These are phyloP conservation scores for Enteromius radiatus DNA, from an alignment of 2,797 vertebrate genomes.

Conservation along the genomic window DNA sequence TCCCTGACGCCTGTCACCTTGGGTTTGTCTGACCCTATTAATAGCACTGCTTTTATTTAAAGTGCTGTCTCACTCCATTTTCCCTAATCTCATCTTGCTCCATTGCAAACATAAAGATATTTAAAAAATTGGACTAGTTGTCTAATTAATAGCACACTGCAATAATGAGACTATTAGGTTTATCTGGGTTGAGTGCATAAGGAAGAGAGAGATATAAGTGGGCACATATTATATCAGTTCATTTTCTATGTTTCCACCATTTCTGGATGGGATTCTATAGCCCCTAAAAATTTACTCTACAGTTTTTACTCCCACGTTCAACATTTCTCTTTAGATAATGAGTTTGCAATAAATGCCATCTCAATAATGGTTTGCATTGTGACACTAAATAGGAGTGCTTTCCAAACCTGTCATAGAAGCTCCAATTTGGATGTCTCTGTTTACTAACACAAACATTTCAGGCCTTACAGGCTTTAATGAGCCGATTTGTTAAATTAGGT, in stretches of 20 bases:
- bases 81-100: constrained; percentile 23
- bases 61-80: constrained; percentile 23
- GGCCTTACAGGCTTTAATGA: not conserved
- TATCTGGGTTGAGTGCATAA: not conserved
- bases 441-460: not conserved
- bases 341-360: not conserved
- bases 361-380: not conserved
- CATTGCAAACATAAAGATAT: constrained; percentile 5
- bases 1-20: constrained; percentile 57
- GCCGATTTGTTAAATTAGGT: not conserved
- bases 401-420: not conserved
- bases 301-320: not conserved
- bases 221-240: not conserved
- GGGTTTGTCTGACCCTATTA: constrained; percentile 57
- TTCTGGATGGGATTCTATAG: not conserved
- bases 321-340: not conserved
- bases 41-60: constrained; percentile 51
- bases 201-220: not conserved
- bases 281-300: not conserved
- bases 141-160: not conserved
- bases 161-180: not conserved
- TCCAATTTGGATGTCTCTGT: not conserved
- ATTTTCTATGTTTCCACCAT: not conserved
- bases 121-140: constrained; percentile 3
- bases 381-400: not conserved